Conservation (phyloP, 2,888 invertebrate genomes). For the Matsumyia berberina region DNA sequence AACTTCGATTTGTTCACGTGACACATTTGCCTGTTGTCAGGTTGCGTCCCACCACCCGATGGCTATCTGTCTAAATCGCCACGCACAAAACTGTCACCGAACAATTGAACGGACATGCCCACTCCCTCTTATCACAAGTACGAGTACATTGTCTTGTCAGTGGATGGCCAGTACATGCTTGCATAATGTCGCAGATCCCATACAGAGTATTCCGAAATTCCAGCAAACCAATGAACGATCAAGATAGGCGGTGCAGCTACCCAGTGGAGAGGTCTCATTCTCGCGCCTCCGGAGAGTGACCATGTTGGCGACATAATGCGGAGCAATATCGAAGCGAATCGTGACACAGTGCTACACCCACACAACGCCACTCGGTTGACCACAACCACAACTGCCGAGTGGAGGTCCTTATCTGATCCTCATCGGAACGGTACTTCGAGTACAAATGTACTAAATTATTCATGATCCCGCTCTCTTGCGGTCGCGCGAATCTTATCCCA, state of each 20-base stretch:
- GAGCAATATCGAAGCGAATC: constrained; percentile 73
- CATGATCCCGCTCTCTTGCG: constrained; percentile 59
- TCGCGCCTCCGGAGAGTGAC: constrained; percentile 63
- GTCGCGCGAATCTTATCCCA: constrained; percentile 64
- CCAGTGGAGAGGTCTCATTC: constrained; percentile 44
- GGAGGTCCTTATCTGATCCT: constrained; percentile 72
- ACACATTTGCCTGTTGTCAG: constrained; percentile 48
- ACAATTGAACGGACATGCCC: constrained; percentile 56
- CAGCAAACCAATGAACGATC: constrained; percentile 51
- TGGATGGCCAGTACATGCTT: constrained; percentile 40
- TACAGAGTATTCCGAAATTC: constrained; percentile 59
- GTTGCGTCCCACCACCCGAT: constrained; percentile 55
- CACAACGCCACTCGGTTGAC: constrained; percentile 56
- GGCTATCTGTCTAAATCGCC: constrained; percentile 55
- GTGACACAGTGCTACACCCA: constrained; percentile 65
- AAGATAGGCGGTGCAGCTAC: constrained; percentile 45
- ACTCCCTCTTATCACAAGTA: constrained; percentile 71
- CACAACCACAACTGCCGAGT: constrained; percentile 34
- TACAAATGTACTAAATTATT: constrained; percentile 76
- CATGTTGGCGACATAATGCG: constrained; percentile 75
- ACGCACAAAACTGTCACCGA: constrained; percentile 58
- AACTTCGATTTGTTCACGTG: constrained; percentile 46
- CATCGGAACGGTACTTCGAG: constrained; percentile 76
- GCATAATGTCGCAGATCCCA: constrained; percentile 64
- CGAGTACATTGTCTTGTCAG: constrained; percentile 73